phyloP scores from a whole-genome alignment of 2,113 vertebrate genomes.

The Oxygymnocypris stewartii region DNA sequence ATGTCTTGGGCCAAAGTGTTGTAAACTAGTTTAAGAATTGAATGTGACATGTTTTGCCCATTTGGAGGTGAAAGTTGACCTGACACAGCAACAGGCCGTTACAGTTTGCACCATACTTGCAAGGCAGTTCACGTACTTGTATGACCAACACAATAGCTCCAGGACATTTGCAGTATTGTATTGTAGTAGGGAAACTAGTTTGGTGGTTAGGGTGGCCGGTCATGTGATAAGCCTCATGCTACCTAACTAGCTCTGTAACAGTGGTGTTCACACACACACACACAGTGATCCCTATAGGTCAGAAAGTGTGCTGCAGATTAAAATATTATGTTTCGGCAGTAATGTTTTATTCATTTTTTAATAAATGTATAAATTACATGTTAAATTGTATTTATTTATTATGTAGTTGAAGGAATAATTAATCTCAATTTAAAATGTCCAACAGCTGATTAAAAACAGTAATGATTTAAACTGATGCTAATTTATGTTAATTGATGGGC shows the following conservation, averaged over 20 bases:
- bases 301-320: background rate
- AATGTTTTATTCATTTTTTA: background rate
- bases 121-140: background rate
- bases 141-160: background rate
- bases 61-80: background rate
- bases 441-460: background rate
- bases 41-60: slow-evolving; percentile 1
- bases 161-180: background rate
- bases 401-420: background rate
- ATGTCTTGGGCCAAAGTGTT: background rate
- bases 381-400: too few species aligned
- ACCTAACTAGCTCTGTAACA: background rate
- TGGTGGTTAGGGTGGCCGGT: slow-evolving; percentile 32
- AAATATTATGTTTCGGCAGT: background rate
- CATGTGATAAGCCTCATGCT: slow-evolving; percentile 20
- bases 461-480: background rate
- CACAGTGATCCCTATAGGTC: slow-evolving; percentile 42
- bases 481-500: background rate
- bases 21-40: slow-evolving; percentile 21
- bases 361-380: background rate
- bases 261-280: background rate
- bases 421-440: background rate
- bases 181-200: slow-evolving; percentile 48
- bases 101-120: background rate
- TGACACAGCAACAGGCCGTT: slow-evolving; percentile 3